These are phyloP conservation scores for Apodemus speciosus DNA, from an alignment of 2,113 vertebrate genomes.

Conservation along the genomic window DNA sequence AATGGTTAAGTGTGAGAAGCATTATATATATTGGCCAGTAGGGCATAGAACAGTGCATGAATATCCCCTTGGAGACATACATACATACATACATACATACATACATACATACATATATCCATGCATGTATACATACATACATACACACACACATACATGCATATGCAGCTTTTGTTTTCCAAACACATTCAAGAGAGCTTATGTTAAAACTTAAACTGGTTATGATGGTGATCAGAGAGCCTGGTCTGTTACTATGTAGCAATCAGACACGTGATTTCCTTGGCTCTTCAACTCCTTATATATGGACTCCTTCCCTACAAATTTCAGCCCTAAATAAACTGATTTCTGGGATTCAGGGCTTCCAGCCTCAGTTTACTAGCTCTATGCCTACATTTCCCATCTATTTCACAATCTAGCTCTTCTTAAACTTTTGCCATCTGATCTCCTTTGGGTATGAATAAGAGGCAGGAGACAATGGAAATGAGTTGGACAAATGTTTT, in stretches of 20 bases:
- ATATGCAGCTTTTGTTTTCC: no score
- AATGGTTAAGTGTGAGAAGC: not conserved
- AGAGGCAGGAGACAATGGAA: not conserved
- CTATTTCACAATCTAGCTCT: not conserved
- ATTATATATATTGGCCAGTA: not conserved
- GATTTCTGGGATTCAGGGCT: not conserved
- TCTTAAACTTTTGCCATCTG: not conserved
- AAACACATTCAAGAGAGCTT: not conserved
- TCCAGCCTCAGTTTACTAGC: not conserved
- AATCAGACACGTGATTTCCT: not conserved
- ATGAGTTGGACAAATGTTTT: not conserved
- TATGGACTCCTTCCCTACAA: not conserved
- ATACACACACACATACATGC: no score
- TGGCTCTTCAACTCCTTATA: not conserved
- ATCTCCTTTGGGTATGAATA: not conserved
- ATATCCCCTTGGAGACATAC: not conserved
- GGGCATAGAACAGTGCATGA: not conserved
- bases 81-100: not conserved
- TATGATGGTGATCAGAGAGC: not conserved
- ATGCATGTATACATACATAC: no score
- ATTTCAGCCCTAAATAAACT: not conserved
- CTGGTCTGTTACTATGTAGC: not conserved
- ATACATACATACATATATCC: not conserved
- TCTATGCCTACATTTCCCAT: not conserved
- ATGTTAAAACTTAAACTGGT: conserved; percentile 7